Evolutionary conservation across 2,888 invertebrate genomes (phyloP).

Genomic region (Plutella xylostella): DNA sequence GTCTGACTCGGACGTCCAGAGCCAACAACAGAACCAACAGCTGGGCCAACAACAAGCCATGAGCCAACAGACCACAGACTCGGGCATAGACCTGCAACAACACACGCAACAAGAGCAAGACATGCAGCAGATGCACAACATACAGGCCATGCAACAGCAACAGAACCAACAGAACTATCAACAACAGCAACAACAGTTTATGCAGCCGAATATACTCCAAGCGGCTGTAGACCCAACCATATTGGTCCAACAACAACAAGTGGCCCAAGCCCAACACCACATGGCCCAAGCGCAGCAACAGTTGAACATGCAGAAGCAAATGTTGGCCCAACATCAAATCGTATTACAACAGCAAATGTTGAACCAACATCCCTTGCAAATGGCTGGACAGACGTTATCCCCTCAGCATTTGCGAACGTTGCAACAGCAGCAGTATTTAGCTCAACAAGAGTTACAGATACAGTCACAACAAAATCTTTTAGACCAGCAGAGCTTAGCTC

Average conservation of each 20-base stretch:
- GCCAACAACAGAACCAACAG: constrained; percentile 29
- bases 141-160: constrained; percentile 44
- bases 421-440: constrained; percentile 62
- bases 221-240: constrained; percentile 43
- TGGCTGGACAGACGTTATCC: constrained; percentile 59
- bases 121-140: constrained; percentile 43
- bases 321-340: constrained; percentile 56
- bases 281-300: constrained; percentile 57
- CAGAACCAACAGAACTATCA: constrained; percentile 27
- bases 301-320: constrained; percentile 59
- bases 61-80: constrained; percentile 23
- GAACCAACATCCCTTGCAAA: constrained; percentile 48
- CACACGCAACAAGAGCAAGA: constrained; percentile 32
- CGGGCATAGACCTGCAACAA: constrained; percentile 27
- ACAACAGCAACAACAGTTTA: constrained; percentile 27
- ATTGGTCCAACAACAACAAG: constrained; percentile 54
- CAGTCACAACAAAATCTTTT: constrained; percentile 69
- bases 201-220: constrained; percentile 37
- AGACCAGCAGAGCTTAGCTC: constrained; percentile 65
- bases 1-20: constrained; percentile 47
- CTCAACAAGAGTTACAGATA: constrained; percentile 61
- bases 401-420: constrained; percentile 54
- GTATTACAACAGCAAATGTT: constrained; percentile 63
- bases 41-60: constrained; percentile 22
- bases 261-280: constrained; percentile 59